Percentiles rank a stretch among this genome's conserved stretches.
phyloP scores from a whole-genome alignment of 2,888 invertebrate genomes.

The Augiades crinisus region DNA sequence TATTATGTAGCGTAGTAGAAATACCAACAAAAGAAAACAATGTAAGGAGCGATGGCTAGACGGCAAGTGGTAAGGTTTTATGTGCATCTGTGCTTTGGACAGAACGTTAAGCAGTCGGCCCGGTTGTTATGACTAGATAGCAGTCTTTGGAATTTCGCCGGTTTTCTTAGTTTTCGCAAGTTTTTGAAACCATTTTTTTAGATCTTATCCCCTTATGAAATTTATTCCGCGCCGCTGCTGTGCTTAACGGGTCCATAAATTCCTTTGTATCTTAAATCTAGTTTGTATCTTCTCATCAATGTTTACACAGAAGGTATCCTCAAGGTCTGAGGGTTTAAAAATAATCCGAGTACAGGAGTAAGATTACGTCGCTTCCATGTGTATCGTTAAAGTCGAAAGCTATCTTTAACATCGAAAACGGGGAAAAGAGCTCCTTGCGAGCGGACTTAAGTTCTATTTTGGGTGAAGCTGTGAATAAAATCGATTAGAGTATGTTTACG shows the following conservation, averaged over 20 bases:
- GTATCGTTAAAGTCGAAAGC: conserved; percentile 44
- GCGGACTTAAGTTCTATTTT: conserved; percentile 37
- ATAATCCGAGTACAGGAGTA: conserved; percentile 53
- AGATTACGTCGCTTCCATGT: conserved; percentile 58
- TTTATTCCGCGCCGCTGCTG: background rate
- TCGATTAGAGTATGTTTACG: conserved; percentile 61
- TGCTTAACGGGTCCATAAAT: conserved; percentile 12
- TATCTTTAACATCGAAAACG: conserved; percentile 26
- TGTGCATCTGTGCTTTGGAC: too few relatives aligned
- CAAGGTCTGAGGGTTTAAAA: conserved; percentile 52
- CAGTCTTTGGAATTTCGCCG: too few relatives aligned
- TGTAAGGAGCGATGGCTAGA: too few relatives aligned
- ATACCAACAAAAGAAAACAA: too few relatives aligned
- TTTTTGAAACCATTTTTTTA: too few relatives aligned
- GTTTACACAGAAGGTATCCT: conserved; percentile 47
- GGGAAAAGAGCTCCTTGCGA: background rate
- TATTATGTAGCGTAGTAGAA: too few relatives aligned
- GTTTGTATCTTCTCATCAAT: conserved; percentile 41
- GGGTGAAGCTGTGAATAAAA: conserved; percentile 36
- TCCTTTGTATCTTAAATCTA: conserved; percentile 40
- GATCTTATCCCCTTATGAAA: background rate
- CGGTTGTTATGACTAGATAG: too few relatives aligned
- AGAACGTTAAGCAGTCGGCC: too few relatives aligned
- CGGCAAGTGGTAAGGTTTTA: too few relatives aligned
- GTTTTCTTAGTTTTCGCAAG: too few relatives aligned